Base-by-base conservation (phyloP, 2,797 vertebrate species). In the Micrastur ruficollis region DNA sequence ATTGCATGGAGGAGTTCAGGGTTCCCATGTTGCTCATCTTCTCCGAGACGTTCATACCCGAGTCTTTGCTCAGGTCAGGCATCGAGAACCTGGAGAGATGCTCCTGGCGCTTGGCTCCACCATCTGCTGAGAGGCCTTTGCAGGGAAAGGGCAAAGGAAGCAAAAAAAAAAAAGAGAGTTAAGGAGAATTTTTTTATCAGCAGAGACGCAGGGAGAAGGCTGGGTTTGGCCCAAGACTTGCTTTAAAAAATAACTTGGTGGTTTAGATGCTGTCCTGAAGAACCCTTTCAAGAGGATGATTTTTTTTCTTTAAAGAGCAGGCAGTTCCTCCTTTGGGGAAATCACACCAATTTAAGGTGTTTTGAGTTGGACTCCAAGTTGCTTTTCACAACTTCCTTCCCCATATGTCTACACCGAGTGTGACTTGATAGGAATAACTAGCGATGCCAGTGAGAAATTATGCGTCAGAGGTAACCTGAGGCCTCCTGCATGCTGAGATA, bases 41-140 rank as follows among this genome's bases (percentile, higher is more conserved):
- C 97, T 99, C 99, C 0, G 99, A 99, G 89, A 99, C 94, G 2
- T 99, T 99, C 99, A 99, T 99, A 52, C 99, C 99, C 0, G 99
- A 99, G 98, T 99, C 99, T 97, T 99, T 99, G 98, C 99, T 99
- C 94, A 99, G 98, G 97, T 99, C 99, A 0, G 99, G 99, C 99
- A 99, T 99, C 27, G 99, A 99, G 97, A 99, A 99, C 42, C 99
- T 98, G 70, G 99, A 99, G 50, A 99, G 99, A 81, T 99, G 99
- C 97, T 99, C 99, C 96, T 99, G 99, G 58, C 99, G 98, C 95
- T 99, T 99, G 94, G 98, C 98, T 20, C 98, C 99, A 5, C 99
- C 98, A 1, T 99, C 99, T 10, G 98, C 98, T 0, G 99, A 99
- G 86, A 99, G 98, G 40, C 99, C 99, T 99, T 58, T 62, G 49